These are phyloP conservation scores for Augiades crinisus DNA, from an alignment of 2,888 invertebrate genomes.

Conservation along the genomic window DNA sequence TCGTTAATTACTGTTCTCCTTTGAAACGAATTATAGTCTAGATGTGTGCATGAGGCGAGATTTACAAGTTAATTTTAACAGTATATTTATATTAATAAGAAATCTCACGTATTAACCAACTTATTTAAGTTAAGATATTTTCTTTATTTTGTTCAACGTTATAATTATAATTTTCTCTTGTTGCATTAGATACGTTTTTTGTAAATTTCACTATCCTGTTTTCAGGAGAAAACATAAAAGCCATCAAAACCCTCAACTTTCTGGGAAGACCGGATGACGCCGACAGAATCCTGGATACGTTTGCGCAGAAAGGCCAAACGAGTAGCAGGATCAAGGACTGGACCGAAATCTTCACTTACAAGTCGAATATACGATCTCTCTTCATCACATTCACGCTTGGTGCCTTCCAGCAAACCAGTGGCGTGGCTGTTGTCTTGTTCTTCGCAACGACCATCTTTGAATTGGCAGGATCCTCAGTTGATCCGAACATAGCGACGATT, in stretches of 20 bases:
- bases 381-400: constrained; percentile 42
- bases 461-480: constrained; percentile 42
- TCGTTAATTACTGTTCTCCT: no score
- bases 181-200: no score
- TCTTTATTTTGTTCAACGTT: no score
- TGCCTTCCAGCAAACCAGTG: constrained; percentile 44
- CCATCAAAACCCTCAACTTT: constrained; percentile 41
- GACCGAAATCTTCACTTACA: constrained; percentile 40
- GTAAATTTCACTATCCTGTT: no score
- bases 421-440: constrained; percentile 43
- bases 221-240: constrained; percentile 40
- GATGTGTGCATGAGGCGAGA: no score
- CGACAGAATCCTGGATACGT: constrained; percentile 38
- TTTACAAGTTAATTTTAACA: no score
- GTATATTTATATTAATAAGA: no score
- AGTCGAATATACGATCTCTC: constrained; percentile 43
- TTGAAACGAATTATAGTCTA: no score
- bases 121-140: no score
- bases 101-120: no score
- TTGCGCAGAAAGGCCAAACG: constrained; percentile 28
- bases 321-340: constrained; percentile 35
- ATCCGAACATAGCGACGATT: constrained; percentile 47
- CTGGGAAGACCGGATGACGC: constrained; percentile 42
- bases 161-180: no score
- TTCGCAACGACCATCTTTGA: constrained; percentile 48